Evolutionary conservation across 2,113 vertebrate species (phyloP), one percentile per base, ranked within the genome.

Genomic region (Saguinus midas): DNA sequence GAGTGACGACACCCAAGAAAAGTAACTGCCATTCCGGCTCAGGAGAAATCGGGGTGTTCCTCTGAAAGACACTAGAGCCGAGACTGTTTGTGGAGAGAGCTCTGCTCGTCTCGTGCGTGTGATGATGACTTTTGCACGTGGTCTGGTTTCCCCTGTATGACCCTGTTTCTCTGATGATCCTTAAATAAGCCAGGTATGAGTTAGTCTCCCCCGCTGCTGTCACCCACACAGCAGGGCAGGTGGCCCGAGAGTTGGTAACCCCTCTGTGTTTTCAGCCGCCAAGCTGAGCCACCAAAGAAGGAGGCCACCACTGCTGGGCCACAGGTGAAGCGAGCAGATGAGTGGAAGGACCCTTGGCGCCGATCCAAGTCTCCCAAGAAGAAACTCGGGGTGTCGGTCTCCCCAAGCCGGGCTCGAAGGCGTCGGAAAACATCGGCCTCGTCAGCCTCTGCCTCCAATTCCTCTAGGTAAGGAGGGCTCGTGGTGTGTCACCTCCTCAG

Each of bases 331-430:
- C 98, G 99, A 4, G 99, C 99, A 0, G 99, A 99, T 8, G 99
- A 99, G 88, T 99, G 99, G 99, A 99, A 99, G 97, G 99, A 99
- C 83, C 99, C 99, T 0, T 99, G 99, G 99, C 99, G 99, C 81
- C 99, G 99, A 98, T 99, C 99, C 82, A 99, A 99, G 96, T 99
- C 99, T 4, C 99, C 99, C n/a, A 99, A 99, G 83, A 99, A 99
- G 98, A 99, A 99, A 0, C 98, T 99, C 0, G 99, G 99, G 0
- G 57, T 99, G 57, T 99, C 99, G 0, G 97, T 99, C 8, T 99
- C 99, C 0, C 99, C 99, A 1, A 99, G 99, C 48, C 99, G 99
- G 0, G 99, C 99, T 0, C 99, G 99, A 0, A 97, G 99, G 95
- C 98, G 99, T 81, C 99, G 99, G 61, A 99, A 99, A 75, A 99